phyloP scores from a whole-genome alignment of 2,797 vertebrate genomes.

The Pachyuromys duprasi region DNA sequence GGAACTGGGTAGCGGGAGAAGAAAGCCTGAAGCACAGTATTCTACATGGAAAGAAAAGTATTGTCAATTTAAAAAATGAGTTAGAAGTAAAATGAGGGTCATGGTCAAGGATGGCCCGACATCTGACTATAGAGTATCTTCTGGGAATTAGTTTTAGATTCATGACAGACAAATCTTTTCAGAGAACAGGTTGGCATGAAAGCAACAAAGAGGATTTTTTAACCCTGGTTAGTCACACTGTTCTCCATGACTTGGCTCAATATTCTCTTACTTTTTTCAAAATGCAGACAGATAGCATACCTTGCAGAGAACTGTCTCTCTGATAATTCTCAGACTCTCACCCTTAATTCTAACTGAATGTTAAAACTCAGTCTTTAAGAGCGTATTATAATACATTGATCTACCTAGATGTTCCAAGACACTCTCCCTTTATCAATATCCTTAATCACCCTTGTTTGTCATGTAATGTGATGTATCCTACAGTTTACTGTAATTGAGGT shows the following conservation, averaged over 20 bases:
- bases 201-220: background rate
- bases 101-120: background rate
- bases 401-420: background rate
- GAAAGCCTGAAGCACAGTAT: background rate
- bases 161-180: background rate
- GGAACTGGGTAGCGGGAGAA: background rate
- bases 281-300: background rate
- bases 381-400: background rate
- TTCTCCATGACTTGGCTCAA: background rate
- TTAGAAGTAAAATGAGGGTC: background rate
- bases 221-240: background rate
- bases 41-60: background rate
- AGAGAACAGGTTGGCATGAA: background rate
- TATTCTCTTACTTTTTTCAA: background rate
- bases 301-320: constrained; percentile 3
- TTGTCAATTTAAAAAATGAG: background rate
- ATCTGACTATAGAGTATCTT: background rate
- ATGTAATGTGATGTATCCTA: background rate
- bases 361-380: background rate
- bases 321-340: constrained; percentile 18
- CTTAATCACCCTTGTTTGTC: background rate
- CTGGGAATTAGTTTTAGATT: background rate
- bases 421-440: background rate
- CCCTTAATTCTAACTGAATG: constrained; percentile 36
- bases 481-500: background rate